Evolutionary conservation across 2,113 vertebrate species (phyloP).

Genomic region (Limnothrissa miodon): DNA sequence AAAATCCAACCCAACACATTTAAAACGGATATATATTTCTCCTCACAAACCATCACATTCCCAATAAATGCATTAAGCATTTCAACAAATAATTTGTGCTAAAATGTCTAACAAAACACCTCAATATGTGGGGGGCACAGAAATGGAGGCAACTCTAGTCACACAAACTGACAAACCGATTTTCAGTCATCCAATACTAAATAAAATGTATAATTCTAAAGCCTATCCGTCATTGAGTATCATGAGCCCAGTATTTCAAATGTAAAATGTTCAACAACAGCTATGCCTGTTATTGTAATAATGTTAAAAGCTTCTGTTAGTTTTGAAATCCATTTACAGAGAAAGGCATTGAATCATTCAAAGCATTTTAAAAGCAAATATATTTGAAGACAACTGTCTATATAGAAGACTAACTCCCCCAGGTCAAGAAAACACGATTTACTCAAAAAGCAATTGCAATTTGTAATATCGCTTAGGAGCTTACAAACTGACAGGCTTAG

Average conservation of each 20-base stretch:
- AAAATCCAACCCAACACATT: no score
- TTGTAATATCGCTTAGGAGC: no score
- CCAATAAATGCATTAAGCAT: no score
- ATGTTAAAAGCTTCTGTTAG: not conserved
- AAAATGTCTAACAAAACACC: no score
- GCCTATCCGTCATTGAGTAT: not conserved
- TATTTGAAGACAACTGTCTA: not conserved
- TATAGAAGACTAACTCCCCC: not conserved
- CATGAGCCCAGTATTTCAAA: not conserved
- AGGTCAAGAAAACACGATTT: not conserved
- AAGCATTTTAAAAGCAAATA: not conserved
- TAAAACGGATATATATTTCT: no score
- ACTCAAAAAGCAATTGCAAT: not conserved
- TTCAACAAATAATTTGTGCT: no score
- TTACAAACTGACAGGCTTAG: no score
- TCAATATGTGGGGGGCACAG: not conserved
- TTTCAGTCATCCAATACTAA: not conserved
- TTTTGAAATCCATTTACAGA: slow-evolving; percentile 1
- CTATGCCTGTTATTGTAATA: not conserved
- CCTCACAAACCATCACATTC: not conserved
- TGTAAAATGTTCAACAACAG: not conserved
- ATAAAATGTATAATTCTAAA: not conserved
- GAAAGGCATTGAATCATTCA: slow-evolving; percentile 16
- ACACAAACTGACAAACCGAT: not conserved
- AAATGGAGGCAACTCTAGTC: no score